Conservation (phyloP, 2,113 vertebrate genomes). For the Corythaeola cristata region DNA sequence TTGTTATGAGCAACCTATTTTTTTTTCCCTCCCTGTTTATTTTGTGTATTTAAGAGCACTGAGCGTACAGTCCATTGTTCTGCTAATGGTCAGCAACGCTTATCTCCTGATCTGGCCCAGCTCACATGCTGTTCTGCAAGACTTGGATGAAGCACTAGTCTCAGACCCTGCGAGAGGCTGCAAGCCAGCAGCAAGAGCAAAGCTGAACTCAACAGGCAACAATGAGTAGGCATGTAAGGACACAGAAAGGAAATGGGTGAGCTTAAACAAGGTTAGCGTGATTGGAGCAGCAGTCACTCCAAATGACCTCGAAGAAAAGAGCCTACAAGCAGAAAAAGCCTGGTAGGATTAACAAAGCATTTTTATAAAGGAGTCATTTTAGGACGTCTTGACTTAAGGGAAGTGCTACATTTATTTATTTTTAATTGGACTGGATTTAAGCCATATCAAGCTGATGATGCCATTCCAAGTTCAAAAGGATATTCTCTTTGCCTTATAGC, state of each 20-base stretch:
- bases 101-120: conserved; percentile 5
- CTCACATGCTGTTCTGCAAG: conserved; percentile 27
- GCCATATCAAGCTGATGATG: conserved; percentile 21
- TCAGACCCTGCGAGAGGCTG: background rate
- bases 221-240: background rate
- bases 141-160: background rate
- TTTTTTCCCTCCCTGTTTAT: conserved; percentile 1
- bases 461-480: background rate
- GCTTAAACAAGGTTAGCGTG: background rate
- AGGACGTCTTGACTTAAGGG: conserved; percentile 12
- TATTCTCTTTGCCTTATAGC: background rate
- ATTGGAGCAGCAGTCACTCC: background rate
- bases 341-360: background rate
- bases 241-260: background rate
- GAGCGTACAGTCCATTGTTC: conserved; percentile 52
- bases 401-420: conserved; percentile 30
- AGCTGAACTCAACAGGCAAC: background rate
- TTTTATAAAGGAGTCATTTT: conserved; percentile 27
- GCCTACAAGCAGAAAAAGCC: background rate
- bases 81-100: conserved; percentile 23
- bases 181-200: background rate
- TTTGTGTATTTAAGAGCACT: conserved; percentile 11
- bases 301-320: background rate
- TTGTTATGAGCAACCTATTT: conserved; percentile 16
- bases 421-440: conserved; percentile 46